These are phyloP conservation scores for Nansenia antarctica DNA, from an alignment of 2,113 vertebrate genomes.

Conservation along the genomic window DNA sequence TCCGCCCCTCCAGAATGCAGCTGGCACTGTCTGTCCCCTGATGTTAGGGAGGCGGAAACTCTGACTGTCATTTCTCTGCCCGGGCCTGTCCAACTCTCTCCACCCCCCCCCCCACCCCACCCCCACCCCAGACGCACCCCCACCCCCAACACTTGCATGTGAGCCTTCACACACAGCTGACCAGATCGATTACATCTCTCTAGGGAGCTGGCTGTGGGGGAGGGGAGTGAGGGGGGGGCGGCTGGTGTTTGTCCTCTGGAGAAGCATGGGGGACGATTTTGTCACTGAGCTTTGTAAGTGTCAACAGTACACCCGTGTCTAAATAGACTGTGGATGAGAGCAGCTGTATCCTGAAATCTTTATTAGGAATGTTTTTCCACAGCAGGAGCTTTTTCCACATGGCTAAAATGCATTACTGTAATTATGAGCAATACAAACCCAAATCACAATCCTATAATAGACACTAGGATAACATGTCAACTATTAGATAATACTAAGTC, in stretches of 20 bases:
- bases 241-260: too few species aligned
- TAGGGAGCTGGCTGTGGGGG: neutral
- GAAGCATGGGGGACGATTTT: neutral
- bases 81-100: neutral
- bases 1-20: slow-evolving; percentile 15
- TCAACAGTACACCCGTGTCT: slow-evolving; percentile 30
- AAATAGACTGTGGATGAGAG: slow-evolving; percentile 9
- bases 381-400: neutral
- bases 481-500: neutral
- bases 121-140: neutral
- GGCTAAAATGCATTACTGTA: too few species aligned
- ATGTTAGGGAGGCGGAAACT: slow-evolving; percentile 4
- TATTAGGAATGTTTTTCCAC: neutral
- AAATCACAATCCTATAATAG: neutral
- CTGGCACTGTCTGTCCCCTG: slow-evolving; percentile 15
- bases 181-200: slow-evolving; percentile 42
- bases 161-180: neutral
- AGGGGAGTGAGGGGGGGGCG: too few species aligned
- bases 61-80: slow-evolving; percentile 30
- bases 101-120: neutral
- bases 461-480: neutral
- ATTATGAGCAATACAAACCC: neutral
- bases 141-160: slow-evolving; percentile 13
- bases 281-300: slow-evolving; percentile 15
- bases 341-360: slow-evolving; percentile 23